These are phyloP conservation scores for Ectobius pallidus DNA, from an alignment of 2,888 invertebrate species.

Conservation along the genomic window DNA sequence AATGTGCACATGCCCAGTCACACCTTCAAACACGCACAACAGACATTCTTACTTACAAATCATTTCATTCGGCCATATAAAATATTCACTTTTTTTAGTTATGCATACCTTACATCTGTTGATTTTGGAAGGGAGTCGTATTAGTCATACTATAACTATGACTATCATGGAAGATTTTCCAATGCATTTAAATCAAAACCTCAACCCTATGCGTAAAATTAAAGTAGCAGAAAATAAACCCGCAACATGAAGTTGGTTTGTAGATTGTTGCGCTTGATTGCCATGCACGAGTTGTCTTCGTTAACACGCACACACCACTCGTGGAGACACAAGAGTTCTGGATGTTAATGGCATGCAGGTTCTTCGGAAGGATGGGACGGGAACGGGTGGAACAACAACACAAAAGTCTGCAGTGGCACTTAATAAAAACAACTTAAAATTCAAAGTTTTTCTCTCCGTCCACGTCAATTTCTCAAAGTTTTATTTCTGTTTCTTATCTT, in stretches of 20 bases:
- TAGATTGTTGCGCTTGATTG: too few relatives aligned
- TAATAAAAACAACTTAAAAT: background rate
- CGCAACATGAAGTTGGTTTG: background rate
- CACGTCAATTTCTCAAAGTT: background rate
- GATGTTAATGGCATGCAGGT: background rate
- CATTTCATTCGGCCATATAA: conserved; percentile 16
- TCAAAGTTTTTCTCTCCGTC: conserved; percentile 14
- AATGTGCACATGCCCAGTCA: background rate
- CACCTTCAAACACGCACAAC: background rate
- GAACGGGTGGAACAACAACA: conserved; percentile 1
- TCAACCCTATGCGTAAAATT: background rate
- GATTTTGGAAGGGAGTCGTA: background rate
- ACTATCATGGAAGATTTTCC: conserved; percentile 8
- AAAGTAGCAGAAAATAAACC: conserved; percentile 1
- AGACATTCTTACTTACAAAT: conserved; percentile 22
- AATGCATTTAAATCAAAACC: background rate
- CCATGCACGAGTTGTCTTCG: too few relatives aligned
- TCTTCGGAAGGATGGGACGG: background rate
- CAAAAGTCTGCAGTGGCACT: too few relatives aligned
- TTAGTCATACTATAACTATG: conserved; percentile 6
- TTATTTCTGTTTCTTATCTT: conserved; percentile 26
- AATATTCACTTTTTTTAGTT: background rate
- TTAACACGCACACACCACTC: background rate
- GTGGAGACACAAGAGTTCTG: too few relatives aligned
- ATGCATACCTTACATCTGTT: background rate